Percentiles rank a stretch among this genome's conserved stretches.
Evolutionary conservation across 2,888 invertebrate species (phyloP).

Genomic region (Stenodera caucasica): DNA sequence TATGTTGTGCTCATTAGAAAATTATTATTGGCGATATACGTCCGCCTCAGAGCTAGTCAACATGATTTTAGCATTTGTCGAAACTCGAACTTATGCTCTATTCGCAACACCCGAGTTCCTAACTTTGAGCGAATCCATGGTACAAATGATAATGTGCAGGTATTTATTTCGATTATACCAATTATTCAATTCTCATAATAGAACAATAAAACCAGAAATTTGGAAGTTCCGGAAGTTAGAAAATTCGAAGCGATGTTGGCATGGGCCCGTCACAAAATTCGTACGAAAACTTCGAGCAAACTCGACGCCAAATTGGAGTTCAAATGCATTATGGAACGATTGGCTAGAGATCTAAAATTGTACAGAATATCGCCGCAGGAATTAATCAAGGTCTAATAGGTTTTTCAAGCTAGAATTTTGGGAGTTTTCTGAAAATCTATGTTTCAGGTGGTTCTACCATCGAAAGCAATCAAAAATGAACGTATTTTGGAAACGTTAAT

Average conservation of each 20-base stretch:
- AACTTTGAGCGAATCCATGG: conserved; percentile 90
- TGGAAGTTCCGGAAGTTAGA: conserved; percentile 84
- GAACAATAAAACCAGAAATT: conserved; percentile 64
- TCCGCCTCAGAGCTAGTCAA: conserved; percentile 92
- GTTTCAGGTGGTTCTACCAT: conserved; percentile 80
- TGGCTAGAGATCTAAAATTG: conserved; percentile 85
- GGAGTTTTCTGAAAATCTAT: conserved; percentile 1
- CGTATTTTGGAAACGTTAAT: conserved; percentile 88
- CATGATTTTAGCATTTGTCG: conserved; percentile 90
- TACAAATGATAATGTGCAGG: conserved; percentile 87
- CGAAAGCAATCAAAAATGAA: conserved; percentile 91
- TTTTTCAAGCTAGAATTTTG: not conserved
- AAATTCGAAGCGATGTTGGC: conserved; percentile 93
- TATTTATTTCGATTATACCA: conserved; percentile 33
- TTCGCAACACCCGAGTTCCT: conserved; percentile 85
- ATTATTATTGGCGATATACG: conserved; percentile 94
- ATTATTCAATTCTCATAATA: not conserved
- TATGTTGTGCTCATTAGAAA: conserved; percentile 90
- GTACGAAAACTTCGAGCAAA: conserved; percentile 76
- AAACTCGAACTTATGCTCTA: conserved; percentile 81
- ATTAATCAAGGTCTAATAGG: conserved; percentile 72
- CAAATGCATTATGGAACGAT: conserved; percentile 89
- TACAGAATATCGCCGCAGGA: conserved; percentile 92
- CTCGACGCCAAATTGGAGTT: conserved; percentile 86
- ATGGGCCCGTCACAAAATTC: conserved; percentile 86